Base-by-base conservation (phyloP, 2,113 vertebrate genomes). In the Esox niger region DNA sequence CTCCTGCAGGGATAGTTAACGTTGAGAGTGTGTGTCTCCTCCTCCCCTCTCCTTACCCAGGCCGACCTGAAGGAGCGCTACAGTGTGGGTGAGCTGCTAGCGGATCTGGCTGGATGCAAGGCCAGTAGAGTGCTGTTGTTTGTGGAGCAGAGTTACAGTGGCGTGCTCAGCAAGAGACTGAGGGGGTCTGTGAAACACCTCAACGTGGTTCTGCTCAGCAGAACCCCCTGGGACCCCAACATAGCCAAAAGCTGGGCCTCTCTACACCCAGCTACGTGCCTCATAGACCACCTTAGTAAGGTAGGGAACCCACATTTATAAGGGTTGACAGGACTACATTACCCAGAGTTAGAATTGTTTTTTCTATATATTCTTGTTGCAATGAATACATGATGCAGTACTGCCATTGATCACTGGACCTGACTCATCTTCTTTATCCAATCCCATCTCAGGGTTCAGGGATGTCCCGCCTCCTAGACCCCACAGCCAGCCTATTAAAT, bases 61-160 rank as follows among this genome's bases (percentile, higher is more conserved):
- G 88, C 87, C 6, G 84, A 92, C 60, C 72, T 88, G 6, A 87
- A 83, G 69, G 89, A 92, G 74, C 82, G 87, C 3, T 90, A 68
- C 58, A 76, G 85, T 0, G 6, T 78, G 17, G 82, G 84, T 2
- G 86, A 92, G 78, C 82, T 94, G 67, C 81, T 81, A 29, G 55
- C 62, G 0, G 77, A 87, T 73, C 73, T 88, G 70, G 91, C 92
- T 0, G 91, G 90, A 67, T 93, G 93, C 79, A 85, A 66, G 32
- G 93, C 93, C 0, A 78, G 73, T 6, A 82, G 91, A 0, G 91
- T 93, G 33, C 70, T 94, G 71, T 82, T 94, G 29, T 93, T 93
- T 17, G 88, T 94, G 71, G 91, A 93, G 69, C 93, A 92, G 81
- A 93, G 91, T 83, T 91, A 93, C 87, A 88, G 86, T 2, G 84